phyloP scores from a whole-genome alignment of 2,797 vertebrate species.

The Sebastes vulpes region DNA sequence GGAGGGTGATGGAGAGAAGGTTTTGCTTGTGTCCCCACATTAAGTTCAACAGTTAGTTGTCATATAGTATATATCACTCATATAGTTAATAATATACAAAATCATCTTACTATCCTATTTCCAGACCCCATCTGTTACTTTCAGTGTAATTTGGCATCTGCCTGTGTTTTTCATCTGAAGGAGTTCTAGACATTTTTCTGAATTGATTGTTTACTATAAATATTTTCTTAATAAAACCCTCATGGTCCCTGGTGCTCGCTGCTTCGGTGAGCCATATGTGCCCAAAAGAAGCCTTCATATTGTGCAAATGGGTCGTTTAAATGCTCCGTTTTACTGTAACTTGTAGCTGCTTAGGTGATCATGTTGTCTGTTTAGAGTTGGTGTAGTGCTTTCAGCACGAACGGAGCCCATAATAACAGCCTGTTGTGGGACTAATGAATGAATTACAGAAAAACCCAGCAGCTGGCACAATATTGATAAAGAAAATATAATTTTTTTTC shows the following conservation, averaged over 20 bases:
- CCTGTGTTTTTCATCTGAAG: not conserved
- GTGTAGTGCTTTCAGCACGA: not conserved
- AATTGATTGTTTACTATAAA: not conserved
- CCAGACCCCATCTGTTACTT: constrained; percentile 24
- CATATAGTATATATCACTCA: not conserved
- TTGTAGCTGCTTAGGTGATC: constrained; percentile 9
- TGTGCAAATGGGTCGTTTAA: not conserved
- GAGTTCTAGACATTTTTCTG: not conserved
- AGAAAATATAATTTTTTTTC: constrained; percentile 4
- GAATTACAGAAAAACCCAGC: constrained; percentile 18
- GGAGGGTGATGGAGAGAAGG: too few relatives aligned
- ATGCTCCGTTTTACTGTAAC: not conserved
- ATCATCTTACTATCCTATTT: constrained; percentile 14
- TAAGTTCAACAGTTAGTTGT: not conserved
- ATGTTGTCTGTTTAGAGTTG: constrained; percentile 3
- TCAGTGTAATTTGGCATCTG: constrained; percentile 6
- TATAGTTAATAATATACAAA: not conserved
- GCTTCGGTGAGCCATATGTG: not conserved
- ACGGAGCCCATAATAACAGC: not conserved
- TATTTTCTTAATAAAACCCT: not conserved
- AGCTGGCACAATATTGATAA: constrained; percentile 23
- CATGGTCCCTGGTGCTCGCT: not conserved
- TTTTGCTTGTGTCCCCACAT: not conserved
- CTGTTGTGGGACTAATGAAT: constrained; percentile 18
- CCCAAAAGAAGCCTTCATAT: not conserved